Base-by-base conservation (phyloP, 2,888 invertebrate genomes). In the Cosmorhoe ocellata region DNA sequence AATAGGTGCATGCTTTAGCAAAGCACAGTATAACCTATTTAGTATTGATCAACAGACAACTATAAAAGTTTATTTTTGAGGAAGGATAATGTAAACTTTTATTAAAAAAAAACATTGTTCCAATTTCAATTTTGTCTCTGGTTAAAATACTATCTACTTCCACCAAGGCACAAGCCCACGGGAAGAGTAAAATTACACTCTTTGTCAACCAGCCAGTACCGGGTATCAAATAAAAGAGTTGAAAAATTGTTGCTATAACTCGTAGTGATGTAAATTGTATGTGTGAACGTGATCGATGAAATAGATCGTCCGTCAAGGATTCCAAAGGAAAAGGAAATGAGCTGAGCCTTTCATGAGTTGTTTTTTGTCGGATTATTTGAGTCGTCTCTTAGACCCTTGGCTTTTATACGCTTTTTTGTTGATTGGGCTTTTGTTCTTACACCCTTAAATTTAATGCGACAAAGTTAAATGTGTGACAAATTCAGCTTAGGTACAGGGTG, bases 251-350 rank as follows among this genome's bases (percentile, higher is more conserved):
- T 45, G 5, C 30, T 28, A 52, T 46, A 59, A 61, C 53, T 57
- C 32, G 31, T 51, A 53, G 55, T 52, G 56, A 45, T 51, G 59
- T 36, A 44, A 7, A 18, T 24, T 24, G 24, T 4, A 34, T 50
- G 49, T 51, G 51, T 40, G 41, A 49, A 54, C 41, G 31, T 69
- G 67, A 66, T 67, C 60, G 63, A 69, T 70, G 55, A 44, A 59
- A 45, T 43, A 45, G 50, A 63, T 61, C 57, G 67, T 69, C 67
- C 68, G 61, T 68, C 63, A 61, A 56, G 61, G 63, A 52, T 58
- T 53, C 61, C 56, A 49, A 49, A 51, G 48, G 49, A 56, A 50
- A 41, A 48, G 49, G 49, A 47, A 45, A 53, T 52, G 45, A 52
- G 60, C 34, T 11, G 26, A 58, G 47, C 61, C 58, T 58, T 59